Base-by-base conservation (phyloP, 2,888 invertebrate species). In the Platerodrilus igneus region DNA sequence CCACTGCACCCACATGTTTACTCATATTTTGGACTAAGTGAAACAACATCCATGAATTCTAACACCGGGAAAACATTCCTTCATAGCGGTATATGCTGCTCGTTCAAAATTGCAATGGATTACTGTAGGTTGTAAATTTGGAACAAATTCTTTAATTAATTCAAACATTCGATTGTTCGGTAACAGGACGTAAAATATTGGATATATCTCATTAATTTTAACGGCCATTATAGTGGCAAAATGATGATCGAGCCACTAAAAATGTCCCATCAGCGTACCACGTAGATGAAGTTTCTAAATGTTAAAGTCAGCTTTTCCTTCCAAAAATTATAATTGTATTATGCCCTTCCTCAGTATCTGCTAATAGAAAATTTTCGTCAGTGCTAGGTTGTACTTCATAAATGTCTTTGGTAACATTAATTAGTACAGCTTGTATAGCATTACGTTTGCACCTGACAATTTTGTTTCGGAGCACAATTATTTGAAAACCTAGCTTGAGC, bases 401-500 rank as follows among this genome's bases (percentile, higher is more conserved):
- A 9, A 19, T 34, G n/a, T n/a, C n/a, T n/a, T n/a, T n/a, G n/a
- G n/a, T n/a, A n/a, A n/a, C n/a, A n/a, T n/a, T n/a, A n/a, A n/a
- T n/a, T n/a, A 37, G 37, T 27, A 17, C 32, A 21, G 25, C 21
- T 15, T 17, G 9, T 23, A 41, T 26, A 8, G 8, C 25, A 15
- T 29, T 42, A 6, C 32, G 23, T 32, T 37, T 30, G 4, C 28
- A 13, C 27, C 32, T 37, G 14, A 41, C 29, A 15, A 31, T 6
- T 37, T 41, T 41, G 18, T n/a, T 23, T 26, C 20, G 27, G 27
- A 13, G 41, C 37, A 10, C 18, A 21, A 13, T 22, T 34, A 19
- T 35, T 40, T 28, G 40, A 29, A 40, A 40, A 34, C 18, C 16
- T 23, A 23, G 17, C 36, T 27, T 35, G 26, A 14, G 26, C 35